These are phyloP conservation scores for Allobates femoralis DNA, from an alignment of 2,797 vertebrate genomes.

Conservation along the genomic window DNA sequence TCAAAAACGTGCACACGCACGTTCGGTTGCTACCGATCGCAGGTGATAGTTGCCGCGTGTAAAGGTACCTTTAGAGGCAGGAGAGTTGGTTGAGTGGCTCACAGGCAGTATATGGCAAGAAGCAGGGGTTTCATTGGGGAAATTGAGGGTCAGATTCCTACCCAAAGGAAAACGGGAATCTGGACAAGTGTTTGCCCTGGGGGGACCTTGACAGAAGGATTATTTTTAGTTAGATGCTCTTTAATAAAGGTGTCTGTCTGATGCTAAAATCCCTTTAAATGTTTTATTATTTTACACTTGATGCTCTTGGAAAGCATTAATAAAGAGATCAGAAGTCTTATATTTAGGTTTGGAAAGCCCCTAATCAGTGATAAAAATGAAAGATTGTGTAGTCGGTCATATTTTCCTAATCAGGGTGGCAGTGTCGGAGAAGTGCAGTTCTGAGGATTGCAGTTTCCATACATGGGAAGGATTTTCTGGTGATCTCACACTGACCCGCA, in stretches of 20 bases:
- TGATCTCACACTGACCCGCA: constrained; percentile 30
- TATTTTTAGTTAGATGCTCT: too few relatives aligned
- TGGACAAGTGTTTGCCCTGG: too few relatives aligned
- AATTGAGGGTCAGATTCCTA: too few relatives aligned
- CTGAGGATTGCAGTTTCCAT: constrained; percentile 29
- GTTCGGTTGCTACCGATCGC: too few relatives aligned
- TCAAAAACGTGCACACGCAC: too few relatives aligned
- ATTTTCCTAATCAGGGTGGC: constrained; percentile 21
- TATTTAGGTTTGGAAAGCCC: not conserved
- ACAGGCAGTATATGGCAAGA: too few relatives aligned
- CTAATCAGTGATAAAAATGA: not conserved
- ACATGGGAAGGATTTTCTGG: constrained; percentile 37
- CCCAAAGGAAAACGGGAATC: too few relatives aligned
- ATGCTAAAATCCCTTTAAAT: not conserved
- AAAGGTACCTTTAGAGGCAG: too few relatives aligned
- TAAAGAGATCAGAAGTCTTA: not conserved
- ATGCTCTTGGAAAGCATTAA: not conserved
- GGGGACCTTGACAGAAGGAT: too few relatives aligned
- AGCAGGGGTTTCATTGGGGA: too few relatives aligned
- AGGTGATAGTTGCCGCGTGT: too few relatives aligned
- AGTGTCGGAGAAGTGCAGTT: not conserved
- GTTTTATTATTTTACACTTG: not conserved
- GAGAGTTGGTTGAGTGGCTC: too few relatives aligned
- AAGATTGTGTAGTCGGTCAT: not conserved
- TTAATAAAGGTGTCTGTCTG: not conserved